A percentile compares a stretch with the other conserved stretches of the same genome.
Evolutionary conservation across 2,888 invertebrate genomes (phyloP).

Genomic region (Limnephilus auricula): DNA sequence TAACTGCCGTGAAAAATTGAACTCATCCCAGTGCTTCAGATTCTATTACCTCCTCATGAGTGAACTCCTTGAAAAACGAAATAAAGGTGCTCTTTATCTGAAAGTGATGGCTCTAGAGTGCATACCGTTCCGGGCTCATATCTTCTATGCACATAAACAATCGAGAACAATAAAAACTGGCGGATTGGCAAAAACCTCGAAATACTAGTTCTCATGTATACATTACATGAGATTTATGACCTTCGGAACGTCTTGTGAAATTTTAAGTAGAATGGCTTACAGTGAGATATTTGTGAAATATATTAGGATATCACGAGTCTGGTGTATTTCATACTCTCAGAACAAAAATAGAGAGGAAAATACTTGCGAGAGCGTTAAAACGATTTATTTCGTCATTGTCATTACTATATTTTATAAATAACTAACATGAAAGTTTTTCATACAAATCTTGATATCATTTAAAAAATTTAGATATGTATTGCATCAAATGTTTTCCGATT

Average conservation of each 20-base stretch:
- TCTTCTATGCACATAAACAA: not conserved
- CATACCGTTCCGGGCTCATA: not conserved
- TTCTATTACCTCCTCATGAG: not conserved
- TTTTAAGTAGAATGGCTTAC: not conserved
- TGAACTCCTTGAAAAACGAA: not conserved
- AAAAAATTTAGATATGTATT: too few species aligned
- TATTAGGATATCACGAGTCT: not conserved
- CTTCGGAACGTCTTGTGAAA: not conserved
- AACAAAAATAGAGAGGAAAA: not conserved
- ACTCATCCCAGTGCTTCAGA: not conserved
- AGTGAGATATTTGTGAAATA: not conserved
- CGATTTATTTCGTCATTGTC: too few species aligned
- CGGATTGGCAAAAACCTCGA: not conserved
- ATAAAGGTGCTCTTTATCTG: not conserved
- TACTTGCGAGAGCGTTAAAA: too few species aligned
- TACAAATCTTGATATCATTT: too few species aligned
- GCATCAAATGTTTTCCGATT: too few species aligned
- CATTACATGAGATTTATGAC: not conserved
- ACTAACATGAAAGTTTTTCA: too few species aligned
- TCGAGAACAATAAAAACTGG: not conserved
- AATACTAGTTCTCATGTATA: not conserved
- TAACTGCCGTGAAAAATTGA: constrained; percentile 8
- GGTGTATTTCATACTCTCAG: not conserved
- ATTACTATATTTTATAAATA: too few species aligned
- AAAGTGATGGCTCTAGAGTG: not conserved